Conservation (phyloP, 2,888 invertebrate species). For the Melikaiella ostensackeni region DNA sequence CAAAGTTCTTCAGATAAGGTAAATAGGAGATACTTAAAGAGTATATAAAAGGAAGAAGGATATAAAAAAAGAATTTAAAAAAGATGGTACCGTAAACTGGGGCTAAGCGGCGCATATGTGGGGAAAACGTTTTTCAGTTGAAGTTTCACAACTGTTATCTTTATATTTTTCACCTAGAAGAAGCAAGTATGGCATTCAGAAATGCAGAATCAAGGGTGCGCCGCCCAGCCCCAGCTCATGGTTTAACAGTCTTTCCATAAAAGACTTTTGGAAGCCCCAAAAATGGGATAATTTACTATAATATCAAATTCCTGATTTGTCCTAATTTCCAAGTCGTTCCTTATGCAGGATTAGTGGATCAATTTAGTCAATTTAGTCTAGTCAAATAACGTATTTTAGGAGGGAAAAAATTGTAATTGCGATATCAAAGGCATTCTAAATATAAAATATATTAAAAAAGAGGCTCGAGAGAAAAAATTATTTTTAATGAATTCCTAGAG, state of each 20-base stretch:
- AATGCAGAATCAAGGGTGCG: too few species aligned
- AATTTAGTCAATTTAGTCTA: constrained; percentile 64
- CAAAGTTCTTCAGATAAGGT: neutral
- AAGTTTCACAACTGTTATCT: too few species aligned
- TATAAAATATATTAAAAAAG: neutral
- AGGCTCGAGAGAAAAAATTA: neutral
- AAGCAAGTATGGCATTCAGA: too few species aligned
- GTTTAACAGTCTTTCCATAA: neutral
- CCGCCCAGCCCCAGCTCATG: too few species aligned
- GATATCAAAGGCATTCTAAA: constrained; percentile 13
- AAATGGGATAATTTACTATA: neutral
- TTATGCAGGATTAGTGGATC: constrained; percentile 57
- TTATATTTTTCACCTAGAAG: too few species aligned
- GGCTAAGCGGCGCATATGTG: too few species aligned
- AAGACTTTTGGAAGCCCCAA: neutral
- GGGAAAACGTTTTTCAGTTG: too few species aligned
- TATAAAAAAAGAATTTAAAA: too few species aligned
- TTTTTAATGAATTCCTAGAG: neutral
- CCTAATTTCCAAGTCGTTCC: too few species aligned
- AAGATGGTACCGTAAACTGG: too few species aligned
- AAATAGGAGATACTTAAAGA: too few species aligned
- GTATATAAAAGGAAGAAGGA: too few species aligned
- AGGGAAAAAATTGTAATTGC: neutral
- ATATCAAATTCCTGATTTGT: neutral
- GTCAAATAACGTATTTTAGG: constrained; percentile 55